A percentile compares a stretch with the other conserved stretches of the same genome.
Conservation (phyloP, 2,888 invertebrate species). For the Oxystoma pomonae region DNA sequence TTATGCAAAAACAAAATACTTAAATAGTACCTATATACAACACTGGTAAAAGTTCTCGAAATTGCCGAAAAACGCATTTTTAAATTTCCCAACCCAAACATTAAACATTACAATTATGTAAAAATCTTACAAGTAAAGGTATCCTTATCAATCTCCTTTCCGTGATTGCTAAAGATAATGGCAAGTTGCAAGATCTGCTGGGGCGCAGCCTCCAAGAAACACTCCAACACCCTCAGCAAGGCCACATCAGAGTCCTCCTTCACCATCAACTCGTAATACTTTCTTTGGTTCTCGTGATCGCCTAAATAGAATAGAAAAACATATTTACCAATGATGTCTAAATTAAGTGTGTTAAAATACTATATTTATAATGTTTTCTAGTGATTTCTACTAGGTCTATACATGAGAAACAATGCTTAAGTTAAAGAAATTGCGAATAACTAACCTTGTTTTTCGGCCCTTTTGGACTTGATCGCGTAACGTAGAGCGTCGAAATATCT, state of each 20-base stretch:
- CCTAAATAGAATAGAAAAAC: constrained; percentile 30
- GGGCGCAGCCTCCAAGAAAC: constrained; percentile 77
- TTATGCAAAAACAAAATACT: too few species aligned
- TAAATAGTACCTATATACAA: too few species aligned
- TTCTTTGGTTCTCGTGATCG: constrained; percentile 57
- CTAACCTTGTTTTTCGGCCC: constrained; percentile 51
- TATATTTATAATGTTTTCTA: too few species aligned
- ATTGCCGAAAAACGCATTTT: too few species aligned
- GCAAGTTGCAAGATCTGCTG: constrained; percentile 74
- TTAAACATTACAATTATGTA: background rate
- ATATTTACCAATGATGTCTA: too few species aligned
- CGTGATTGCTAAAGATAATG: constrained; percentile 56
- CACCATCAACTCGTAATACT: constrained; percentile 69
- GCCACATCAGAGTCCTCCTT: constrained; percentile 79
- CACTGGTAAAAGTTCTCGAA: too few species aligned
- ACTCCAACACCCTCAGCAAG: constrained; percentile 70
- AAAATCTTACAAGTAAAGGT: constrained; percentile 44
- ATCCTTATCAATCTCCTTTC: constrained; percentile 44
- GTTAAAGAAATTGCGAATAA: too few species aligned
- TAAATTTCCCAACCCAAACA: too few species aligned
- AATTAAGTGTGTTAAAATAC: too few species aligned
- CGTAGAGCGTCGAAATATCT: constrained; percentile 61
- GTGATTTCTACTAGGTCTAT: too few species aligned
- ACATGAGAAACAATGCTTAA: too few species aligned
- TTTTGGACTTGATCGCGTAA: constrained; percentile 64